phyloP scores from a whole-genome alignment of 2,113 vertebrate species.

The Papio anubis region DNA sequence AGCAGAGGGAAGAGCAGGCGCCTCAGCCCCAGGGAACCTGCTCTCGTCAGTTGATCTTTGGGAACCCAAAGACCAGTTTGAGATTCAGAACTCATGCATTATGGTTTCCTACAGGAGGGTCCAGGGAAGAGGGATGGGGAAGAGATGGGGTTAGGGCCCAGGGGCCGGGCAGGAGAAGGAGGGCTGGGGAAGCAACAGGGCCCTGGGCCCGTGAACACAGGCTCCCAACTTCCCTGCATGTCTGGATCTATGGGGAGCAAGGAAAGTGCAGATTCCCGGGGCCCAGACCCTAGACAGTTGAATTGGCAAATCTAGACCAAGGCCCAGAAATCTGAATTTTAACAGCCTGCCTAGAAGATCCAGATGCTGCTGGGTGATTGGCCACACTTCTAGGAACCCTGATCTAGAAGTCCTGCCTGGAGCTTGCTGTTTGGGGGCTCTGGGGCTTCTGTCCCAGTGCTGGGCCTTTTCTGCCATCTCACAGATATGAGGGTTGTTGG shows the following conservation, averaged over 20 bases:
- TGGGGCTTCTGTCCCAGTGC: background rate
- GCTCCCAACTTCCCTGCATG: background rate
- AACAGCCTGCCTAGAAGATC: background rate
- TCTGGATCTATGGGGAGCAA: fast-evolving
- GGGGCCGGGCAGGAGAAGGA: background rate
- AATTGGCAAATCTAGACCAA: background rate
- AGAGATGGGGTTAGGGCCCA: background rate
- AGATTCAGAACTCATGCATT: slow-evolving; percentile 49
- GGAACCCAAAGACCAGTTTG: background rate
- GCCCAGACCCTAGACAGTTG: fast-evolving
- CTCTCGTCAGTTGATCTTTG: background rate
- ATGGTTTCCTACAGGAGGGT: background rate
- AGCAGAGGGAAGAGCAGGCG: no score
- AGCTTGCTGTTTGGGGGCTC: background rate
- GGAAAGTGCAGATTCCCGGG: background rate
- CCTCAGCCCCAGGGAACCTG: background rate
- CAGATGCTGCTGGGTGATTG: fast-evolving
- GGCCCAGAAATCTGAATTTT: background rate
- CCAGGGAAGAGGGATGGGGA: background rate
- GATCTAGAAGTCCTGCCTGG: background rate
- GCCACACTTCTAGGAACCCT: background rate
- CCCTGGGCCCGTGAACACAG: fast-evolving
- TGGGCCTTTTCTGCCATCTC: background rate
- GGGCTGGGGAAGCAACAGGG: background rate
- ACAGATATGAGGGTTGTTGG: background rate